These are phyloP conservation scores for Eretmochelys imbricata DNA, from an alignment of 2,113 vertebrate genomes.

Conservation along the genomic window DNA sequence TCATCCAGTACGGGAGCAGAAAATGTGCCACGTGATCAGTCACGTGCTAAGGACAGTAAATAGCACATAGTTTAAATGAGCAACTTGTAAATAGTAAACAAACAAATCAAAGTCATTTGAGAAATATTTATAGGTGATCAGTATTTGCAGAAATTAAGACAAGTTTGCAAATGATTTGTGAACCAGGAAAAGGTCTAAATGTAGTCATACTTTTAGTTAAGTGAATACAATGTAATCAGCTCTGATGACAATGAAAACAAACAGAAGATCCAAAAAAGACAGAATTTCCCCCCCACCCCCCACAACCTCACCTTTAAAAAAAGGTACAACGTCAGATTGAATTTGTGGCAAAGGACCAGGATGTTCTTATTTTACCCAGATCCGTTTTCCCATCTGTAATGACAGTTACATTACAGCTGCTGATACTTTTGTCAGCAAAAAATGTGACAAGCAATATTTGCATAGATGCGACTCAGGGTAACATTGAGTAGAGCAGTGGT, in stretches of 20 bases:
- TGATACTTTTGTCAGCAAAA: neutral
- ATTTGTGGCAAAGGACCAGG: neutral
- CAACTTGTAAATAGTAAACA: neutral
- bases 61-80: slow-evolving; percentile 7
- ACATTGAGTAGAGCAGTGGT: neutral
- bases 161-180: neutral
- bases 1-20: neutral
- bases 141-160: neutral
- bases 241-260: neutral
- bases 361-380: neutral
- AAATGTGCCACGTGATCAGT: slow-evolving; percentile 15
- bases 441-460: neutral
- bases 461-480: neutral
- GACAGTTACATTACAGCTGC: neutral
- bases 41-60: neutral
- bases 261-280: neutral
- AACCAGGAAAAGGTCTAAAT: neutral
- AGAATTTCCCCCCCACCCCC: neutral
- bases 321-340: neutral
- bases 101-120: neutral
- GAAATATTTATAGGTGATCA: neutral
- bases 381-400: neutral
- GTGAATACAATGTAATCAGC: neutral
- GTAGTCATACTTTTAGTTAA: neutral
- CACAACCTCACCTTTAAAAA: neutral